These are phyloP conservation scores for Glaucopsyche alexis DNA, from an alignment of 2,888 invertebrate genomes.

Conservation along the genomic window DNA sequence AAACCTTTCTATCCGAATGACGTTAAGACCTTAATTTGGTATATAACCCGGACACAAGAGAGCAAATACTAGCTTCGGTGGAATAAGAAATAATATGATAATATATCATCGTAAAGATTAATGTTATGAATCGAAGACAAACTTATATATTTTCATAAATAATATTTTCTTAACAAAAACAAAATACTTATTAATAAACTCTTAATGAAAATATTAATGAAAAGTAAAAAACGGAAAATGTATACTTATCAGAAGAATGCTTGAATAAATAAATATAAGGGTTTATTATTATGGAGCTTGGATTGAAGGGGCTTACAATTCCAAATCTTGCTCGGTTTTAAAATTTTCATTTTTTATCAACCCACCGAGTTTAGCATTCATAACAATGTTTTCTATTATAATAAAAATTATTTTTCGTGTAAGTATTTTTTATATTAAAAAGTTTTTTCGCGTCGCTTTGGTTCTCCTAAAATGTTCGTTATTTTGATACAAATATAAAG, in stretches of 20 bases:
- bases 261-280: not conserved
- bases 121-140: not conserved
- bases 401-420: not conserved
- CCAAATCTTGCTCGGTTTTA: not conserved
- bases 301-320: not conserved
- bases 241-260: not conserved
- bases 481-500: not conserved
- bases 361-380: not conserved
- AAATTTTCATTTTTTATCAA: not conserved
- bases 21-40: too few relatives aligned
- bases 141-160: not conserved
- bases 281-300: not conserved
- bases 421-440: not conserved
- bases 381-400: not conserved
- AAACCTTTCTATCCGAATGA: too few relatives aligned
- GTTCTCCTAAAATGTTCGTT: not conserved
- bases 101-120: too few relatives aligned
- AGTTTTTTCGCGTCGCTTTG: not conserved
- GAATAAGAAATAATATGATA: too few relatives aligned
- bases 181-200: not conserved
- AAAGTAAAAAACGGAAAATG: not conserved
- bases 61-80: too few relatives aligned
- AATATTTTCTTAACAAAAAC: not conserved
- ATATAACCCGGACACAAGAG: too few relatives aligned
- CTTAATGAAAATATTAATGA: not conserved